A percentile compares a stretch with the other conserved stretches of the same genome.
These are phyloP conservation scores for Ennomos erosarius DNA, from an alignment of 2,888 invertebrate species.

Conservation along the genomic window DNA sequence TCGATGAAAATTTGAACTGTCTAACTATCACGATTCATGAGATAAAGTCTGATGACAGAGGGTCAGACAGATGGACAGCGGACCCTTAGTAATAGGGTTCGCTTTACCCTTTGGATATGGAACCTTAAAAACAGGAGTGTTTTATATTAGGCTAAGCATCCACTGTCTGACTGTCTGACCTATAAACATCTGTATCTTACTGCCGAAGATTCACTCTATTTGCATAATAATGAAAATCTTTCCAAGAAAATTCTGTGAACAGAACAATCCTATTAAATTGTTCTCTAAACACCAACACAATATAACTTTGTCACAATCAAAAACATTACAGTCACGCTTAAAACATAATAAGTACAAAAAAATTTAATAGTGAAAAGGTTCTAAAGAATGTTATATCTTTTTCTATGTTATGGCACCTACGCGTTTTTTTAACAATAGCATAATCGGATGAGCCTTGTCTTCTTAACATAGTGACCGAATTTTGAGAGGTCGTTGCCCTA, in stretches of 20 bases:
- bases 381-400: background rate
- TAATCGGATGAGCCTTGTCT: background rate
- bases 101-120: no score
- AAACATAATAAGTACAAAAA: background rate
- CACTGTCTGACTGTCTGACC: no score
- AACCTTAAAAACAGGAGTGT: no score
- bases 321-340: no score
- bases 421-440: constrained; percentile 21
- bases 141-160: no score
- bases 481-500: constrained; percentile 19
- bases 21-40: no score
- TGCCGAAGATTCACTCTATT: background rate
- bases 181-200: no score
- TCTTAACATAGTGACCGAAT: constrained; percentile 24
- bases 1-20: no score
- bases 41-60: no score
- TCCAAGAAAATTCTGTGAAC: constrained; percentile 5
- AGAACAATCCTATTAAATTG: no score
- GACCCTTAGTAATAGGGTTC: no score
- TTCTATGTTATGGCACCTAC: constrained; percentile 19
- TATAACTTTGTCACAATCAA: constrained; percentile 13
- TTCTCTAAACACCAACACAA: background rate
- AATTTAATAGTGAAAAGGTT: constrained; percentile 22
- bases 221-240: constrained; percentile 14
- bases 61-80: no score